These are phyloP conservation scores for Lasioglossum malachurum DNA, from an alignment of 2,888 invertebrate species.

Conservation along the genomic window DNA sequence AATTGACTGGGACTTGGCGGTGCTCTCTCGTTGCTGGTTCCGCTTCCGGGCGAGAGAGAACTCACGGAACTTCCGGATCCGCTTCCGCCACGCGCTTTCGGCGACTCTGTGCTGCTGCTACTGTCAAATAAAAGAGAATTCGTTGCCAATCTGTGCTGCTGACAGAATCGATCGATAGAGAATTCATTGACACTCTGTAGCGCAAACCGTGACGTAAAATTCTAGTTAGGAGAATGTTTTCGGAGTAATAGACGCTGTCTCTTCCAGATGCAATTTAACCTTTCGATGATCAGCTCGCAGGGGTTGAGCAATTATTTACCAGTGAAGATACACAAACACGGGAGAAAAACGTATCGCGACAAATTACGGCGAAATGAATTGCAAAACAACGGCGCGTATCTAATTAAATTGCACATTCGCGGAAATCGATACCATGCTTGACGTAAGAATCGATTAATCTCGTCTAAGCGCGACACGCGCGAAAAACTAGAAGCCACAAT, in stretches of 20 bases:
- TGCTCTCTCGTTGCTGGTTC: constrained; percentile 85
- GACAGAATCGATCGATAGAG: neutral
- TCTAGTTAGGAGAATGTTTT: no score
- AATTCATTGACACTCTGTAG: neutral
- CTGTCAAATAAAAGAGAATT: constrained; percentile 26
- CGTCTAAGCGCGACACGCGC: neutral
- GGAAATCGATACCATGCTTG: neutral
- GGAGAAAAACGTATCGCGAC: neutral
- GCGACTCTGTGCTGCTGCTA: constrained; percentile 89
- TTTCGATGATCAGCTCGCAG: neutral
- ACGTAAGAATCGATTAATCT: constrained; percentile 2
- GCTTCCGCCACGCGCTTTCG: constrained; percentile 85
- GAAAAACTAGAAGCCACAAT: neutral
- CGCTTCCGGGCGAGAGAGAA: constrained; percentile 83
- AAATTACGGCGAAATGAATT: neutral
- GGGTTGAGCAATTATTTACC: neutral
- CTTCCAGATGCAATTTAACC: neutral
- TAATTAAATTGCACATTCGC: neutral
- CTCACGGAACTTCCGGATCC: constrained; percentile 74
- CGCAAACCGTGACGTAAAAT: no score
- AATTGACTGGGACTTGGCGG: constrained; percentile 93
- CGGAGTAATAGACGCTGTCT: neutral
- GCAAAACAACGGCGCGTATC: neutral
- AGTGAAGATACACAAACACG: neutral
- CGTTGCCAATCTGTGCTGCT: neutral